A percentile compares a stretch with the other conserved stretches of the same genome.
phyloP scores from a whole-genome alignment of 2,113 vertebrate genomes.

The Haemorhous mexicanus region DNA sequence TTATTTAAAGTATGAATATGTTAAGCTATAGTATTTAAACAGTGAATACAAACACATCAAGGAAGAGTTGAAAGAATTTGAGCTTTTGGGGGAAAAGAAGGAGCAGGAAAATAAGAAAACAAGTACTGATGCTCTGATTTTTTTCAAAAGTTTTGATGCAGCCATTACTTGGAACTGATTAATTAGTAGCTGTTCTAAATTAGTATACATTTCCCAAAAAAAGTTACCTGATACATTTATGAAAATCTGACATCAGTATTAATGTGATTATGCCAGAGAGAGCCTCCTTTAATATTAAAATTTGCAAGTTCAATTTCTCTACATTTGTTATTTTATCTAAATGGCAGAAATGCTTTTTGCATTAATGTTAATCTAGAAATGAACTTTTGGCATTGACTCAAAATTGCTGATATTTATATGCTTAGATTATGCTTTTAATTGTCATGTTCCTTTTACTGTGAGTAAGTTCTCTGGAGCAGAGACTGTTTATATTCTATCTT shows the following conservation, averaged over 20 bases:
- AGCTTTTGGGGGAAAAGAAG: background rate
- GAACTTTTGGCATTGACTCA: background rate
- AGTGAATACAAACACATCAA: background rate
- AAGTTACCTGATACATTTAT: background rate
- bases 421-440: background rate
- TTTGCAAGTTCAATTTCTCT: background rate
- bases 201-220: background rate
- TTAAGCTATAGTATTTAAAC: slow-evolving; percentile 32
- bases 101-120: background rate
- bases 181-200: background rate
- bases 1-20: slow-evolving; percentile 27
- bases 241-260: background rate
- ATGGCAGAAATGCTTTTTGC: background rate
- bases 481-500: background rate
- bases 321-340: background rate
- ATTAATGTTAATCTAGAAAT: background rate
- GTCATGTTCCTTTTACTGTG: background rate
- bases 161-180: background rate
- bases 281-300: background rate
- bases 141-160: slow-evolving; percentile 10
- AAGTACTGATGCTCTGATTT: background rate
- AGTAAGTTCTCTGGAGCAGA: background rate
- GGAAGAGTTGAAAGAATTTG: background rate
- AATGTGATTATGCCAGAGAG: background rate
- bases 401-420: background rate